Base-by-base conservation (phyloP, 2,888 invertebrate species). In the Tridacna gigas region DNA sequence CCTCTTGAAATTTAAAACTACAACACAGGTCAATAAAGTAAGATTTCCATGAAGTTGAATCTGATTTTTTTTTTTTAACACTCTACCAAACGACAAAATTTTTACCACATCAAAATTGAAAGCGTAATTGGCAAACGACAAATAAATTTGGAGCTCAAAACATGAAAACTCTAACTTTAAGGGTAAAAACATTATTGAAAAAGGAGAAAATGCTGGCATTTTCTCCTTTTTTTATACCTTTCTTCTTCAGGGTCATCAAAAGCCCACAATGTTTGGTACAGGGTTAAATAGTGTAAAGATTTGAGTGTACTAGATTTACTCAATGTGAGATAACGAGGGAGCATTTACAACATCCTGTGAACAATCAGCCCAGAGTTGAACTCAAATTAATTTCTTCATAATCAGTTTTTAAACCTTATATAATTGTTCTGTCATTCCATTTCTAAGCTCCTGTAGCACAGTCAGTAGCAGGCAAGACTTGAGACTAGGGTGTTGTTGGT, bases 271-370 rank as follows among this genome's bases (percentile, higher is more conserved):
- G 7, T 37, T 37, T 37, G 37, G 37, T 37, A 37, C 37, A 37
- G 37, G 37, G 7, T 37, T 37, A 37, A 37, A 37, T 37, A 37
- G 56, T 3, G 56, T 56, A 56, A 56, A 56, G 71, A 25, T 15
- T 71, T 12, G 26, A 71, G 71, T 25, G 71, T 71, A 51, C 71
- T 71, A 51, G 47, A 71, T 71, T 71, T 48, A 71, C 71, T 71
- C 71, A 71, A 71, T 71, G 22, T 51, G 48, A 47, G 71, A 71
- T 71, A 71, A 71, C 71, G 26, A 51, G 26, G 71, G 71, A 22
- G 47, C 25, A 25, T 71, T 71, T 71, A 71, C 71, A 71, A 71
- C 71, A 71, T 71, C 51, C 71, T 71, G 71, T 48, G 51, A 47
- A 51, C 51, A 22, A 71, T 69, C 69, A 63, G 63, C 63, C 13